Evolutionary conservation across 2,888 invertebrate species (phyloP), one percentile per base, ranked within the genome.

Genomic region (Matsumyia berberina): DNA sequence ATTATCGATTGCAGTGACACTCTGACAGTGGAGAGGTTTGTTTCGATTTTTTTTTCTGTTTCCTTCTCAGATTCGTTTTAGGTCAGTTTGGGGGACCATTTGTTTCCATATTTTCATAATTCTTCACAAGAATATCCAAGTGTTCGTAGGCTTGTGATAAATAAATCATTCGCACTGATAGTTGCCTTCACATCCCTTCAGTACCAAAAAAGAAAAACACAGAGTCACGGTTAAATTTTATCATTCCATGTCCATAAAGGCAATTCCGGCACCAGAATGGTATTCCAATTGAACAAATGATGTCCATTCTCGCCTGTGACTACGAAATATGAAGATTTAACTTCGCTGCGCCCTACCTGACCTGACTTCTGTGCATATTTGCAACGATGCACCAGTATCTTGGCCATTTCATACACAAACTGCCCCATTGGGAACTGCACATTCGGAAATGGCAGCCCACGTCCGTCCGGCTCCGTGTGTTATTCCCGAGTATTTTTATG

Each of bases 271-370:
- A 37, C 5, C 55, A 44, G 31, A 53, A 15, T 29, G 44, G 44
- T 37, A 24, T 44, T 17, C n/a, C 29, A 51, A 51, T 31, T 35
- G 66, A 80, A 80, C 73, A 80, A 73, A 80, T 80, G 66, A 67
- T 80, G 79, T 67, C 79, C 73, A 73, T 80, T 66, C 24, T 35
- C 24, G 17, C 39, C 17, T 35, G 33, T 11, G 53, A 69, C 31
- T 64, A 24, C 17, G 33, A 72, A 72, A 49, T 66, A 60, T 72
- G 58, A 70, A 64, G 39, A 51, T 72, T 51, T 31, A 51, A 53
- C 51, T 44, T 42, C 31, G 29, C 19, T 44, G 8, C 33, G 29
- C 53, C 29, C 46, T 24, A 55, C 19, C 62, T 62, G 77, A 69
- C 62, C 44, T 53, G 42, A 53, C 66, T 58, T 46, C 24, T 44